A percentile compares a stretch with the other conserved stretches of the same genome.
Evolutionary conservation across 2,113 vertebrate genomes (phyloP).

Genomic region (Hucho hucho): DNA sequence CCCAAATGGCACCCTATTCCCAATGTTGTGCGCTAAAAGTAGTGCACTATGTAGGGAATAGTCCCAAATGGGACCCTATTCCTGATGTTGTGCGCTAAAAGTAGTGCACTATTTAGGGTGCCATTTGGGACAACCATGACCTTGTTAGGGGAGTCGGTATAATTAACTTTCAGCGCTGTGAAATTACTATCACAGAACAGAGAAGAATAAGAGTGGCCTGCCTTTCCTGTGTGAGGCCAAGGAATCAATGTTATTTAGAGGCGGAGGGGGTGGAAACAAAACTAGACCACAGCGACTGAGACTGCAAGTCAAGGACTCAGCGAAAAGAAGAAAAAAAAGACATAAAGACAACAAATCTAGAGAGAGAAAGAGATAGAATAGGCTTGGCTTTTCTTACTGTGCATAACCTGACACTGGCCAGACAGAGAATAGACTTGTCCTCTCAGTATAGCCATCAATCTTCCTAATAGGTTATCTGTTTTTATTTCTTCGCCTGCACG

Average conservation of each 20-base stretch:
- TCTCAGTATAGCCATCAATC: conserved; percentile 38
- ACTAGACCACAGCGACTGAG: neutral
- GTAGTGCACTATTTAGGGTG: too few species aligned
- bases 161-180: conserved; percentile 29
- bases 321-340: conserved; percentile 24
- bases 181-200: conserved; percentile 10
- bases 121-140: conserved; percentile 5
- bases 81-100: too few species aligned
- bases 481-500: conserved; percentile 30
- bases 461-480: conserved; percentile 43
- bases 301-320: conserved; percentile 34
- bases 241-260: conserved; percentile 7
- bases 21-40: too few species aligned
- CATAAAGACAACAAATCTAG: neutral
- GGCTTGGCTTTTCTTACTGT: conserved; percentile 30
- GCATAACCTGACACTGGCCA: conserved; percentile 16
- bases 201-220: neutral
- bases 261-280: neutral
- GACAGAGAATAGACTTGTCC: conserved; percentile 45
- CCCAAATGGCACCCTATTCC: too few species aligned
- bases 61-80: too few species aligned
- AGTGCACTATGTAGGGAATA: too few species aligned
- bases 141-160: conserved; percentile 24
- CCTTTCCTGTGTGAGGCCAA: neutral
- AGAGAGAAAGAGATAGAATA: conserved; percentile 21